phyloP scores from a whole-genome alignment of 1,140 invertebrate species.

The Drosophila busckii region DNA sequence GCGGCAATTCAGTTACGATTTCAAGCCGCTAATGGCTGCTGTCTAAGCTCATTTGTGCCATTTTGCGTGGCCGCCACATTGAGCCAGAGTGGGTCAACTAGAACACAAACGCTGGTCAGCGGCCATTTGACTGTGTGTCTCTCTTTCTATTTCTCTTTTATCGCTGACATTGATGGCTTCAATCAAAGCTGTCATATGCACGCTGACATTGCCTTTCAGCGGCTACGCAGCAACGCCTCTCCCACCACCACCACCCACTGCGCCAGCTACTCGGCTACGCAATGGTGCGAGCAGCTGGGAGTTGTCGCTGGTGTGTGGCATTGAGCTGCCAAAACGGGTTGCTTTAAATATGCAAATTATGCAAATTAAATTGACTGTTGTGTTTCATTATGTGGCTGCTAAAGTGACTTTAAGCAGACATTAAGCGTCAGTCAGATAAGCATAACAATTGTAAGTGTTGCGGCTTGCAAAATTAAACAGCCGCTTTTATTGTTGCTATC shows the following conservation, averaged over 20 bases:
- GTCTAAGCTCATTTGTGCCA: constrained; percentile 20
- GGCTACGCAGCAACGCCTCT: constrained; percentile 15
- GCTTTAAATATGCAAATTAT: constrained; percentile 57
- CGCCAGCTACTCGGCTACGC: not conserved
- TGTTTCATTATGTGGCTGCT: too few relatives aligned
- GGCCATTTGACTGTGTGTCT: constrained; percentile 21
- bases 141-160: too few relatives aligned
- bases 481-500: too few relatives aligned
- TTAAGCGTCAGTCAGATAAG: constrained; percentile 39
- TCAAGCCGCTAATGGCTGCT: constrained; percentile 17
- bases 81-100: too few relatives aligned
- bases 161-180: constrained; percentile 64
- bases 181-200: constrained; percentile 72
- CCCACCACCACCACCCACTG: not conserved
- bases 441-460: constrained; percentile 9
- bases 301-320: not conserved
- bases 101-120: constrained; percentile 6
- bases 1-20: not conserved
- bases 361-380: constrained; percentile 64
- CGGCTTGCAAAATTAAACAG: not conserved
- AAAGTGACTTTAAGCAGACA: too few relatives aligned
- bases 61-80: constrained; percentile 19
- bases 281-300: not conserved
- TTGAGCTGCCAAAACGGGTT: constrained; percentile 8
- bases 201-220: constrained; percentile 33